Evolutionary conservation across 1,140 invertebrate genomes (phyloP).

Genomic region (Mizuhopecten yessoensis): DNA sequence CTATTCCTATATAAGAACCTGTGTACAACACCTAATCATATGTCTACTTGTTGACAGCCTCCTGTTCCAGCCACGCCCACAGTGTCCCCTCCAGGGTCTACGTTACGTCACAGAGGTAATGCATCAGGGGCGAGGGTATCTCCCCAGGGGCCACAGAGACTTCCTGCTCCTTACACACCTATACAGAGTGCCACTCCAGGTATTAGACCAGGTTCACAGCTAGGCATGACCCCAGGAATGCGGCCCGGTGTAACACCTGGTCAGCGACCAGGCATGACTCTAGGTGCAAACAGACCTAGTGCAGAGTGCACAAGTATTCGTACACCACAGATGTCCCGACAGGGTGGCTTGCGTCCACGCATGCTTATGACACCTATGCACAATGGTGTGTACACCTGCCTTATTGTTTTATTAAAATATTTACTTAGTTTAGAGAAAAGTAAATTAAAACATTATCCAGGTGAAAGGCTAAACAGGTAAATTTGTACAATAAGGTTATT

Average conservation of each 20-base stretch:
- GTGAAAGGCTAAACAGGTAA: no score
- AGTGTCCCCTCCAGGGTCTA: conserved; percentile 47
- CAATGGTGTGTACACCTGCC: conserved; percentile 45
- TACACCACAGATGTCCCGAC: conserved; percentile 46
- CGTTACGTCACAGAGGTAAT: conserved; percentile 48
- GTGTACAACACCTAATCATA: background rate
- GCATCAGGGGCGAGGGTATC: background rate
- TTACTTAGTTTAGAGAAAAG: no score
- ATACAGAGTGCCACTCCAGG: conserved; percentile 43
- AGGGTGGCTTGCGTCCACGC: conserved; percentile 48
- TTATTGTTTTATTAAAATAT: background rate
- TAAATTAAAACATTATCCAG: no score
- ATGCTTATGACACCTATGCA: conserved; percentile 48
- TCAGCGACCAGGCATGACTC: conserved; percentile 41
- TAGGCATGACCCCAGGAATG: conserved; percentile 23
- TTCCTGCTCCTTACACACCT: conserved; percentile 15
- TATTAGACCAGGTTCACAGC: conserved; percentile 26
- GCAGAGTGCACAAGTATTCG: background rate
- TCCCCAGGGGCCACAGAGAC: conserved; percentile 18
- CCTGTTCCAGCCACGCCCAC: conserved; percentile 46
- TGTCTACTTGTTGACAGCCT: conserved; percentile 9
- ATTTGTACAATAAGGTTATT: no score
- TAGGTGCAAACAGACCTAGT: background rate
- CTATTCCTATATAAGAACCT: no score
- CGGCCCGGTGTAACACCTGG: background rate